These are phyloP conservation scores for Ceratitis capitata DNA, from an alignment of 1,140 invertebrate species.

Conservation along the genomic window DNA sequence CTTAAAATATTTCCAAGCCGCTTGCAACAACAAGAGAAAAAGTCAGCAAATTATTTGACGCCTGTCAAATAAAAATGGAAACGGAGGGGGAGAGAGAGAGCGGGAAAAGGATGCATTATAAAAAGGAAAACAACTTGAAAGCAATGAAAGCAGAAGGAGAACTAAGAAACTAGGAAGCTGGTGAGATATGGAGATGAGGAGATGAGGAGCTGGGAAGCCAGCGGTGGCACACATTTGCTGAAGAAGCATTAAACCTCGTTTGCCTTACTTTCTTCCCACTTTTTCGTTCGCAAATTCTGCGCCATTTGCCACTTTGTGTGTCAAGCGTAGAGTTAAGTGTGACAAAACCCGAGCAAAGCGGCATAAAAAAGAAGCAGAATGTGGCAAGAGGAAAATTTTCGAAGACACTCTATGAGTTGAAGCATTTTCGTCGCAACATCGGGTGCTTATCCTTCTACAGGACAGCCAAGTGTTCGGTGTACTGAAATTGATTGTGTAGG, in stretches of 20 bases:
- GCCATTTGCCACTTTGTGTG: not conserved
- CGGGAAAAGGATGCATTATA: too few relatives aligned
- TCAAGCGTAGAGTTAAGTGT: not conserved
- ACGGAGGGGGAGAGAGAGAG: too few relatives aligned
- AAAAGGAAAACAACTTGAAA: too few relatives aligned
- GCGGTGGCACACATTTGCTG: not conserved
- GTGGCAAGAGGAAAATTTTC: not conserved
- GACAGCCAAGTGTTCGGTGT: not conserved
- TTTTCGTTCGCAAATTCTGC: not conserved
- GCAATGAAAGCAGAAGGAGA: too few relatives aligned
- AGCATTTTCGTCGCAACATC: not conserved
- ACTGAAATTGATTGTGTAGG: conserved; percentile 2
- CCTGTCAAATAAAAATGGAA: conserved; percentile 29
- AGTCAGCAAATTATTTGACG: not conserved
- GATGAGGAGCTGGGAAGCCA: not conserved
- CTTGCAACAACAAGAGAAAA: not conserved
- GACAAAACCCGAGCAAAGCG: not conserved
- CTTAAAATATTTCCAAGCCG: not conserved
- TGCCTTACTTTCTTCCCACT: not conserved
- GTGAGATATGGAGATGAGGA: not conserved
- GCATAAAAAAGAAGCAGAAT: not conserved
- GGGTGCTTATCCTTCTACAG: not conserved
- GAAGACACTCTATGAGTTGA: not conserved
- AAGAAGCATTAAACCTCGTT: not conserved
- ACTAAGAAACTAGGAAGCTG: too few relatives aligned